phyloP scores from a whole-genome alignment of 1,140 invertebrate genomes.

The Capitella teleta region DNA sequence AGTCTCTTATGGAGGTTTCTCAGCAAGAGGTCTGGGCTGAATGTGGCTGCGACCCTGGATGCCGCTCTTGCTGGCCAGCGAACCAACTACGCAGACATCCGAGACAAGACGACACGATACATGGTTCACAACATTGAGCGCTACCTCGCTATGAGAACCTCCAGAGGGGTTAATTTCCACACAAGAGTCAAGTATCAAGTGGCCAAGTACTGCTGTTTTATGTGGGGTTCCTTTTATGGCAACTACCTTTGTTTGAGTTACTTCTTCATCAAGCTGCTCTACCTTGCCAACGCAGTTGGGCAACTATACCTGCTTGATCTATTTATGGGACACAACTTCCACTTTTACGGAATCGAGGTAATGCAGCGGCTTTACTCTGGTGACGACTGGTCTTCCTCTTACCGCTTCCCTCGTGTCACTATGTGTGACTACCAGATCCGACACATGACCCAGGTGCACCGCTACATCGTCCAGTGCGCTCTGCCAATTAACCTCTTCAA shows the following conservation, averaged over 20 bases:
- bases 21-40: conserved; percentile 44
- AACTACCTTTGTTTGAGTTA: conserved; percentile 34
- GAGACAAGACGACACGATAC: conserved; percentile 31
- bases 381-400: conserved; percentile 29
- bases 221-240: conserved; percentile 12
- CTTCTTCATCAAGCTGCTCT: conserved; percentile 38
- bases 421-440: conserved; percentile 39
- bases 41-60: conserved; percentile 20
- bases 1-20: conserved; percentile 44
- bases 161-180: neutral
- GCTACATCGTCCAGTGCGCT: conserved; percentile 47
- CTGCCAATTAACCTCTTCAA: conserved; percentile 48
- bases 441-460: conserved; percentile 32
- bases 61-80: conserved; percentile 22
- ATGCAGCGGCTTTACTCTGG: conserved; percentile 26
- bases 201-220: neutral
- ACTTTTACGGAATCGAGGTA: conserved; percentile 31
- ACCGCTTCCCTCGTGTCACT: conserved; percentile 37
- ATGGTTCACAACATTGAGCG: conserved; percentile 25
- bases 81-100: conserved; percentile 34
- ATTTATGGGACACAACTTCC: conserved; percentile 31
- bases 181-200: neutral
- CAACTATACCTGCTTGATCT: conserved; percentile 38
- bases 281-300: conserved; percentile 36
- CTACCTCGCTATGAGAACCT: neutral